Evolutionary conservation across 2,797 vertebrate genomes (phyloP), one percentile per base, ranked within the genome.

Genomic region (Miichthys miiuy): DNA sequence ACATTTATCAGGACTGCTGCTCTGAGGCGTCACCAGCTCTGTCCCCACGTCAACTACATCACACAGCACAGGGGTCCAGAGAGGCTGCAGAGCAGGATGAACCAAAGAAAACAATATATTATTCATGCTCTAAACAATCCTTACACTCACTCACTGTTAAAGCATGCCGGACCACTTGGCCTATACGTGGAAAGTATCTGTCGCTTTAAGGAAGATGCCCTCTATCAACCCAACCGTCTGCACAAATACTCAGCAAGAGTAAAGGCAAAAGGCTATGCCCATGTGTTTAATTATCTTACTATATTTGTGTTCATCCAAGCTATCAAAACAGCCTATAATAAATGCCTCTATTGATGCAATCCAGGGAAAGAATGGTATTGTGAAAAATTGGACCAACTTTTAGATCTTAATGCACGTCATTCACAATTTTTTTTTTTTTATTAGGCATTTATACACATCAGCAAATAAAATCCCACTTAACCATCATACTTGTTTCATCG

Each of bases 1-100:
- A 93, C 98, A 99, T 92, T 93, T 93, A 78, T 92, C 85, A 13
- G 90, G 91, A 69, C 88, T 92, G 91, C 91, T 94, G 93, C 93
- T 93, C 95, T 92, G 94, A 89, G 91, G 89, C 91, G 89, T 88
- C 87, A 55, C 86, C 95, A 92, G 91, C 87, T 93, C 92, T 90
- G 89, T 92, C 88, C 83, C 84, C 73, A 72, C 83, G 56, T 87
- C 81, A 30, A 54, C 78, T 76, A 95, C 91, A 81, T 95, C 94
- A 88, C 92, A 94, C 87, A 94, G 91, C 85, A 93, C 93, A 25
- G 97, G 97, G 84, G 96, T 96, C 98, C 97, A 98, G 89, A 97
- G 55, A 51, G 96, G 93, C 98, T 99, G 93, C 87, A 94, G 66
- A 87, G 81, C 81, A 78, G 92, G 72, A 94, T 66, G 91, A 91